phyloP scores from a whole-genome alignment of 2,113 vertebrate species.

The Rhinopomastus cyanomelas region DNA sequence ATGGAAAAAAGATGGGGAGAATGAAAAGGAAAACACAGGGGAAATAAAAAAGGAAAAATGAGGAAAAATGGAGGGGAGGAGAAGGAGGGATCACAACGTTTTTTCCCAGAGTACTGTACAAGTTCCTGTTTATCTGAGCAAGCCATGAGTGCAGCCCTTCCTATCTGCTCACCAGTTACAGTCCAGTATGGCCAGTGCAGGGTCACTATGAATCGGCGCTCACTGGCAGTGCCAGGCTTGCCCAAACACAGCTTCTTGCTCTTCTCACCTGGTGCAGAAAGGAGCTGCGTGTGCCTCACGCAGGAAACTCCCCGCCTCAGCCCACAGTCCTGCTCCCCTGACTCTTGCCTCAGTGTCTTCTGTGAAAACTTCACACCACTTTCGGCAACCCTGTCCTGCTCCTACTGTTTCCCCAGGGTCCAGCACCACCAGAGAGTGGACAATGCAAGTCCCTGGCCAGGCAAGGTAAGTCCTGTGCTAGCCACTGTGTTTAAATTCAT shows the following conservation, averaged over 20 bases:
- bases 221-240: rapidly evolving
- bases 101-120: neutral
- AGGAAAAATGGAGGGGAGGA: neutral
- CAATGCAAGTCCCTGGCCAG: rapidly evolving
- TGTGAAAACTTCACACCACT: neutral
- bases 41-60: too few relatives aligned
- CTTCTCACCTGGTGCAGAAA: neutral
- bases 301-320: neutral
- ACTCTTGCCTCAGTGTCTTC: neutral
- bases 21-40: too few relatives aligned
- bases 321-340: neutral
- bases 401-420: rapidly evolving
- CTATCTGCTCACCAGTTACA: neutral
- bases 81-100: neutral
- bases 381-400: rapidly evolving
- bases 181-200: neutral
- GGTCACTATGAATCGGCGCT: neutral
- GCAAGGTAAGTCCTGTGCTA: neutral
- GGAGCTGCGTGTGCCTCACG: neutral
- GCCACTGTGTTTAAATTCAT: neutral
- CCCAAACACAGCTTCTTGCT: neutral
- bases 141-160: neutral
- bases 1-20: neutral
- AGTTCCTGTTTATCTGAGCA: slow-evolving; percentile 26
- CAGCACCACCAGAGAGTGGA: neutral